A percentile compares a stretch with the other conserved stretches of the same genome.
phyloP scores from a whole-genome alignment of 2,113 vertebrate species.

The Catharus minimus region DNA sequence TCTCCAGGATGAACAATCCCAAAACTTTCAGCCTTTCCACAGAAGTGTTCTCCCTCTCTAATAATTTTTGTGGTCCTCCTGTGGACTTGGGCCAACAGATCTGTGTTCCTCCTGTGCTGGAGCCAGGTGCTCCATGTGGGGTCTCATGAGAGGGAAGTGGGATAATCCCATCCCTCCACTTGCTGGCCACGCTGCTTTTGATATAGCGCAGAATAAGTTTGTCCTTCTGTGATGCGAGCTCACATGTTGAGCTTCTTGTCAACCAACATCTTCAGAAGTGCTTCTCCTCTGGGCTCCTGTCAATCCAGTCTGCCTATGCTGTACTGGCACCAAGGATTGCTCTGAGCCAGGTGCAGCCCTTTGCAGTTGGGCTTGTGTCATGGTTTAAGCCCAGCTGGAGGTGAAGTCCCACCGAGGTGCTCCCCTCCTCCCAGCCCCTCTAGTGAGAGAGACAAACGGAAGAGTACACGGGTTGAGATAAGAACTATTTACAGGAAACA shows the following conservation, averaged over 20 bases:
- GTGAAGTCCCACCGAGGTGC: background rate
- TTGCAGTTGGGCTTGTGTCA: background rate
- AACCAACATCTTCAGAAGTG: background rate
- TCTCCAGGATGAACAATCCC: background rate
- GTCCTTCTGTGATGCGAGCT: background rate
- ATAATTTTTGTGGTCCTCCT: background rate
- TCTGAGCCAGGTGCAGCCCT: background rate
- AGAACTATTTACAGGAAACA: background rate
- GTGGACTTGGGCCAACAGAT: background rate
- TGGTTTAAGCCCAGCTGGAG: background rate
- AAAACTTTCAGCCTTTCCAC: background rate
- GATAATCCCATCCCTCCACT: background rate
- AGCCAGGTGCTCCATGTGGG: background rate
- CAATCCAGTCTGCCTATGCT: background rate
- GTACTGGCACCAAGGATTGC: background rate
- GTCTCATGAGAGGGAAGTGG: background rate
- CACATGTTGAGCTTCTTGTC: background rate
- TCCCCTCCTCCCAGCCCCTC: background rate
- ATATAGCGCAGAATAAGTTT: fast-evolving
- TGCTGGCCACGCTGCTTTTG: background rate
- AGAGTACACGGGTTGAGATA: background rate
- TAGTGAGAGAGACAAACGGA: background rate
- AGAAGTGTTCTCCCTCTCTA: background rate
- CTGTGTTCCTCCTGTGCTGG: background rate
- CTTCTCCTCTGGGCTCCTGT: background rate